A percentile compares a stretch with the other conserved stretches of the same genome.
phyloP scores from a whole-genome alignment of 2,888 invertebrate species.

The Marronus borbonicus region DNA sequence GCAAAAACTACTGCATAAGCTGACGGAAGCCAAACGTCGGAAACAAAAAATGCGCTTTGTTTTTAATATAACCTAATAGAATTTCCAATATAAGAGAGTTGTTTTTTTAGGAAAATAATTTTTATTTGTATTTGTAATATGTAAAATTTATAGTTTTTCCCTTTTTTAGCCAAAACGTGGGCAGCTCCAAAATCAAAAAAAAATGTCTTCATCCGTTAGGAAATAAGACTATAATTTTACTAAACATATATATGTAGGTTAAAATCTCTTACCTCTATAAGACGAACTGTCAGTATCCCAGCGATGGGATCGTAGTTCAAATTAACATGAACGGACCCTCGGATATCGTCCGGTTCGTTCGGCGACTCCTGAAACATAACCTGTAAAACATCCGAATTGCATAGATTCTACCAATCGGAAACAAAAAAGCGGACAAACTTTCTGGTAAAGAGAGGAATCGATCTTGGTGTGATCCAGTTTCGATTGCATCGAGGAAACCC shows the following conservation, averaged over 20 bases:
- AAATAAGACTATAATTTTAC: neutral
- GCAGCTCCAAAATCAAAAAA: too few species aligned
- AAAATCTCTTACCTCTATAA: slow-evolving; percentile 74
- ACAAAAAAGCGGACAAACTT: slow-evolving; percentile 64
- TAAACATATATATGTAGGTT: neutral
- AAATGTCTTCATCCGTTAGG: too few species aligned
- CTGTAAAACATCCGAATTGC: neutral
- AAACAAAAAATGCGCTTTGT: too few species aligned
- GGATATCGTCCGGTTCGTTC: slow-evolving; percentile 69
- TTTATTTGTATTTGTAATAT: too few species aligned
- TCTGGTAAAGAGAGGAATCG: slow-evolving; percentile 74
- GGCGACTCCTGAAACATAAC: slow-evolving; percentile 57
- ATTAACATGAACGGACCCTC: slow-evolving; percentile 77
- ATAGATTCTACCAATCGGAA: neutral
- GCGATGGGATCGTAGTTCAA: slow-evolving; percentile 77
- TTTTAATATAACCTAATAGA: too few species aligned
- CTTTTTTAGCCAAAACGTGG: too few species aligned
- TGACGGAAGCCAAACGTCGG: too few species aligned
- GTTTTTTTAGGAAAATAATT: too few species aligned
- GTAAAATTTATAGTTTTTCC: too few species aligned
- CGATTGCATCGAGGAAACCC: slow-evolving; percentile 76
- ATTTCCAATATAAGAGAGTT: too few species aligned
- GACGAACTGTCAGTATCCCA: slow-evolving; percentile 76
- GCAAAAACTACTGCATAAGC: too few species aligned
- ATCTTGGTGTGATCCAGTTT: slow-evolving; percentile 78